Base-by-base conservation (phyloP, 2,888 invertebrate genomes). In the Drosophila subquinaria region DNA sequence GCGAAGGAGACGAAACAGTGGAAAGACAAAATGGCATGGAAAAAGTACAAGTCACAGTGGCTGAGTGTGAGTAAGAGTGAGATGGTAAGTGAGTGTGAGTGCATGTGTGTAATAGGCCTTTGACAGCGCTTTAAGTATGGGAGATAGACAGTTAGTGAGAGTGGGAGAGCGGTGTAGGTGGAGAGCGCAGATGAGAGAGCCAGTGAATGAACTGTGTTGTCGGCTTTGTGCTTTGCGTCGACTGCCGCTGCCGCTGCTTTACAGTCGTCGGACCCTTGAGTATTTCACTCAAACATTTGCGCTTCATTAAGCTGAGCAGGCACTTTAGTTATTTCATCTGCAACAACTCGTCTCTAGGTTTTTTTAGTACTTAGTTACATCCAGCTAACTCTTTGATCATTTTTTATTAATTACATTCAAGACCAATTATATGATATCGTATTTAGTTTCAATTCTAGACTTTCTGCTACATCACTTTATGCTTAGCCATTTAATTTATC, bases 21-120 rank as follows among this genome's bases (percentile, higher is more conserved):
- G 23, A 4, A 33, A 56, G 55, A 68, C 61, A 83, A 84, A 87
- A 84, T 73, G 77, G 74, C 67, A 69, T 77, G 74, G 68, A 81
- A 83, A 80, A 88, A 82, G 77, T 62, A 65, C 76, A 71, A 70
- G 69, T 74, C 82, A 76, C 36, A 61, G 52, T 57, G 23, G 15
- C 33, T 45, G 50, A 27, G 50, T 10, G 42, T 36, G 55, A 13
- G 40, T 13, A 40, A 9, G 50, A 15, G 27, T 62, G 30, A 30
- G 30, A 30, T 8, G 30, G 69, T 48, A 38, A 60, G 50, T 65
- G 73, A 23, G 35, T 73, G 69, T 57, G 50, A 62, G 61, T 77
- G 67, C 52, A 62, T 76, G 63, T 73, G 61, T 85, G 76, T 69
- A 76, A 76, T 78, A 72, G 78, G 67, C 56, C 62, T 45, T 27